Evolutionary conservation across 2,888 invertebrate species (phyloP), one percentile per base, ranked within the genome.

Genomic region (Yponomeuta plumbellus): DNA sequence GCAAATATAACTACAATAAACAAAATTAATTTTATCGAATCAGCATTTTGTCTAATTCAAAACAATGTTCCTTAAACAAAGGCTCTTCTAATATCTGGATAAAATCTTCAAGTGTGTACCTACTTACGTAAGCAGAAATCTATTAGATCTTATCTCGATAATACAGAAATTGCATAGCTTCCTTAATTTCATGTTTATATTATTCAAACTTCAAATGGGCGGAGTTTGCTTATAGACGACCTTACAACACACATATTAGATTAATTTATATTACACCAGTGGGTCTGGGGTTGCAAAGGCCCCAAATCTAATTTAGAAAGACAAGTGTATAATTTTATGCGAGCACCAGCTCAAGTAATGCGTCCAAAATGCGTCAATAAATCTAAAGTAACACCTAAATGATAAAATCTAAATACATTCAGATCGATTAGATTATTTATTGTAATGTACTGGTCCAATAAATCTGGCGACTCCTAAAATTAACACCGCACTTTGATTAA

Each of bases 381-480:
- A 65, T 57, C 56, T 65, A 23, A 13, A 40, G 21, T 64, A 13
- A 44, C 63, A 64, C 63, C 63, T 64, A 13, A 20, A 21, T 20
- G 40, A 64, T 64, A 44, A 64, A n/a, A 64, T 64, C 63, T 64
- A 64, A 40, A 64, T 64, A 44, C 63, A 44, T 40, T 64, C 21
- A 40, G 22, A 64, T 64, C 63, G 63, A 64, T 40, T 64, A 64
- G 63, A 64, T 64, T 64, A 64, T 64, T 64, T 40, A 64, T 64
- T 40, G 44, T 20, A 22, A 44, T 39, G 22, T 22, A 44, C 44
- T 44, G 44, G 63, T 21, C n/a, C 63, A 44, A 64, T 64, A 44
- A 64, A 64, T 64, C 13, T 64, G 39, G 11, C 6, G 61, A n/a
- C 21, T 39, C 21, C 63, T 22, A 20, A 44, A 61, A 40, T 64